Conservation (phyloP, 35 echinoderm and acorn worm species). For the Acanthaster planci region DNA sequence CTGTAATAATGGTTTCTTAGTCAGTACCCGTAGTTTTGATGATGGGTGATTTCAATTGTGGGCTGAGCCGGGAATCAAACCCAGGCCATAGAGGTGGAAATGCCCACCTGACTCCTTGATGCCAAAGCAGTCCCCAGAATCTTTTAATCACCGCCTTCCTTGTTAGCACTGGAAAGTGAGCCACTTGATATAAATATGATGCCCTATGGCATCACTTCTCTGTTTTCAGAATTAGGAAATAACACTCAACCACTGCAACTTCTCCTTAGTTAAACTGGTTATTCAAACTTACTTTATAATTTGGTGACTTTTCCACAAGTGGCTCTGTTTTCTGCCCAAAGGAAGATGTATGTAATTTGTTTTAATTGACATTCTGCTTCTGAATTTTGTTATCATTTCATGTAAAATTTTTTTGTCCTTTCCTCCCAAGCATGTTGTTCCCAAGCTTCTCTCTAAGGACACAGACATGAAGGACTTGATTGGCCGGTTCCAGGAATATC, state of each 20-base stretch:
- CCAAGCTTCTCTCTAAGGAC: constrained; percentile 54
- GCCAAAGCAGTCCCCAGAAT: too few species aligned
- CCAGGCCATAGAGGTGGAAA: not conserved
- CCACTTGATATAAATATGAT: too few species aligned
- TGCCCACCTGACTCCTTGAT: too few species aligned
- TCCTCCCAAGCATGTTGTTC: constrained; percentile 61
- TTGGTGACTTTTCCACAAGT: not conserved
- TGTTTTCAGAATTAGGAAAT: not conserved
- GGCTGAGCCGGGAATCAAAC: not conserved
- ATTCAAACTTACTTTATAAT: not conserved
- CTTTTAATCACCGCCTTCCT: too few species aligned
- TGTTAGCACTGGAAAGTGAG: too few species aligned
- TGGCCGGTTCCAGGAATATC: constrained; percentile 80
- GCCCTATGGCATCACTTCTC: too few species aligned
- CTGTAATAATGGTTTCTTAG: too few species aligned
- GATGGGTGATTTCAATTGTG: not conserved
- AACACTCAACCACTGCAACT: not conserved
- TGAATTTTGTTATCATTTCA: not conserved
- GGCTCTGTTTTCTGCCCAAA: not conserved
- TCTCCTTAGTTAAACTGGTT: not conserved
- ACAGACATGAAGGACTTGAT: constrained; percentile 60
- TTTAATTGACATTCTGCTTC: not conserved
- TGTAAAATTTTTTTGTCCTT: not conserved
- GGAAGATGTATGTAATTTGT: not conserved
- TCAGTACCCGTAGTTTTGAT: not conserved